A percentile compares a stretch with the other conserved stretches of the same genome.
Conservation (phyloP, 2,113 vertebrate species). For the Ictalurus punctatus region DNA sequence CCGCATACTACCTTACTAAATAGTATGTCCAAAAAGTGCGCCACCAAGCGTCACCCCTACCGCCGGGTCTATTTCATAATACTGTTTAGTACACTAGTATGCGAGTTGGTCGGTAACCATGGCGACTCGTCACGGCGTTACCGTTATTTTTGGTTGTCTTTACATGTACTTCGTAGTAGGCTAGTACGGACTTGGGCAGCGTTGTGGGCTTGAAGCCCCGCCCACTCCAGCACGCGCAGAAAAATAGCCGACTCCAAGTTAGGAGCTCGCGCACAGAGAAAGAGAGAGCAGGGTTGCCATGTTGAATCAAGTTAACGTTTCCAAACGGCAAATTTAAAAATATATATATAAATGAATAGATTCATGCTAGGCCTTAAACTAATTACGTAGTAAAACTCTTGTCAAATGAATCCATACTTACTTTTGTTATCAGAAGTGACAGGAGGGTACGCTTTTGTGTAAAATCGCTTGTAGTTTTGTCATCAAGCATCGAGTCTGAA, state of each 20-base stretch:
- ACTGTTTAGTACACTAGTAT: not conserved
- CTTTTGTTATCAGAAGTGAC: not conserved
- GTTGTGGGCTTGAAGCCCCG: constrained; percentile 21
- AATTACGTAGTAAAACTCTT: not conserved
- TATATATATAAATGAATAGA: too few relatives aligned
- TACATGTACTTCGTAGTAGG: not conserved
- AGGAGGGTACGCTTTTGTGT: not conserved
- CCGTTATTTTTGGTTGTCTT: not conserved
- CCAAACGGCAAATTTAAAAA: too few relatives aligned
- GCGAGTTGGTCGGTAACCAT: not conserved
- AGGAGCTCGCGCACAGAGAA: not conserved
- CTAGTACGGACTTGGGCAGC: constrained; percentile 50
- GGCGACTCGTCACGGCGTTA: not conserved
- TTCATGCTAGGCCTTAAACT: not conserved
- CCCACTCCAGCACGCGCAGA: constrained; percentile 26
- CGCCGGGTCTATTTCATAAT: not conserved
- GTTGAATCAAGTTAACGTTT: not conserved
- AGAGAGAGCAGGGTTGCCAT: not conserved
- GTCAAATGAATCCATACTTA: not conserved
- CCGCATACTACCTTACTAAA: not conserved
- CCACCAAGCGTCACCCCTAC: too few relatives aligned
- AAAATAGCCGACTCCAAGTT: constrained; percentile 56
- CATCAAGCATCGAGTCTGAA: not conserved
- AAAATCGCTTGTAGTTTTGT: not conserved
- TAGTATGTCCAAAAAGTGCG: not conserved